These are phyloP conservation scores for Andrena chrysosceles DNA, from an alignment of 2,888 invertebrate genomes.

Conservation along the genomic window DNA sequence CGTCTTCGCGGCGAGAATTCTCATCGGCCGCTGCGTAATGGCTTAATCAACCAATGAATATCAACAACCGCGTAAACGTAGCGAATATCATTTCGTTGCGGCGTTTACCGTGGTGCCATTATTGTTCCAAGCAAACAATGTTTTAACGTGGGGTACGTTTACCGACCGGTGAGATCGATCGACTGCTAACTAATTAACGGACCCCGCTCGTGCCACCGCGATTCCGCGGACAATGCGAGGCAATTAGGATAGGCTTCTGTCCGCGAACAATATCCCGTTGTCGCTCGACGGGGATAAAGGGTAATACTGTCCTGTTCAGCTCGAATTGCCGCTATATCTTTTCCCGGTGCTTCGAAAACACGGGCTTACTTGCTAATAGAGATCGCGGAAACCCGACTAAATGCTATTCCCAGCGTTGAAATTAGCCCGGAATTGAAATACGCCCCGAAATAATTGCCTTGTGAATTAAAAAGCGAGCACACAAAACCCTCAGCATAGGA, in stretches of 20 bases:
- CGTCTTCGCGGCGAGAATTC: background rate
- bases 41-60: slow-evolving; percentile 58
- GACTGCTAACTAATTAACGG: slow-evolving; percentile 68
- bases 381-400: background rate
- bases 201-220: slow-evolving; percentile 28
- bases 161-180: slow-evolving; percentile 54
- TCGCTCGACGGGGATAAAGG: background rate
- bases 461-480: too few relatives aligned
- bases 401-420: background rate
- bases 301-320: slow-evolving; percentile 9
- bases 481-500: too few relatives aligned
- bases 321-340: background rate
- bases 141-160: slow-evolving; percentile 54
- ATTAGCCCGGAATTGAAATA: background rate
- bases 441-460: too few relatives aligned
- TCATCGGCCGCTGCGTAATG: slow-evolving; percentile 19
- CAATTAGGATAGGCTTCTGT: slow-evolving; percentile 61
- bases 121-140: slow-evolving; percentile 64
- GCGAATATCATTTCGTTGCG: slow-evolving; percentile 53
- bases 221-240: slow-evolving; percentile 54
- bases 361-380: background rate
- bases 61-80: slow-evolving; percentile 46
- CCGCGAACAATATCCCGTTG: slow-evolving; percentile 48
- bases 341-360: background rate
- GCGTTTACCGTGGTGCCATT: slow-evolving; percentile 45